phyloP scores from a whole-genome alignment of 2,797 vertebrate species.

The Mus caroli region DNA sequence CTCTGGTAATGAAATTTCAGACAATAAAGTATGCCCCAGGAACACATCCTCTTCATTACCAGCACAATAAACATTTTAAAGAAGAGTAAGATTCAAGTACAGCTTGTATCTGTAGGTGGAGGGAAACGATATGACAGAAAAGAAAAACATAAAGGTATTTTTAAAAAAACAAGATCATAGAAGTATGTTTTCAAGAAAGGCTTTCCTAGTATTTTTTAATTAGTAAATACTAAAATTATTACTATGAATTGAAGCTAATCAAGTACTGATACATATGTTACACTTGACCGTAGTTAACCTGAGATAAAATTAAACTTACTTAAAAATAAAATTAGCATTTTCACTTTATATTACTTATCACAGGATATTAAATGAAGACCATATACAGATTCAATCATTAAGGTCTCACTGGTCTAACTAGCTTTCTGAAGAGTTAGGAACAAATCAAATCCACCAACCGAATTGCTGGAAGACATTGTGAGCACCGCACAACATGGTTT shows the following conservation, averaged over 20 bases:
- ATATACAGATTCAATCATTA: background rate
- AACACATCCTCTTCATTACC: constrained; percentile 65
- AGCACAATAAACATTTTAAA: constrained; percentile 68
- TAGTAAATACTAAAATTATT: constrained; percentile 12
- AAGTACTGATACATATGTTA: background rate
- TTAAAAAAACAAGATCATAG: background rate
- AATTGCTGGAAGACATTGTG: background rate
- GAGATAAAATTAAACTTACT: constrained; percentile 25
- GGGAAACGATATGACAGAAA: constrained; percentile 8
- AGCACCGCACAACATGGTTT: background rate
- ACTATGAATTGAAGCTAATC: constrained; percentile 34
- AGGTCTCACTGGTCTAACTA: background rate
- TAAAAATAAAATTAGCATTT: constrained; percentile 9
- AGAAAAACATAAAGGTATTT: constrained; percentile 13
- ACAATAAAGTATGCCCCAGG: constrained; percentile 65
- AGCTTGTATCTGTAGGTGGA: constrained; percentile 63
- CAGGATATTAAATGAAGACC: background rate
- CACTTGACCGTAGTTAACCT: background rate
- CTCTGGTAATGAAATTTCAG: constrained; percentile 64
- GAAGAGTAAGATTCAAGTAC: constrained; percentile 68
- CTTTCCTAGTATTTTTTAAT: background rate
- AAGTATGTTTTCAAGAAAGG: constrained; percentile 26
- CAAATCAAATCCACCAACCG: background rate
- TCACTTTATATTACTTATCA: constrained; percentile 27
- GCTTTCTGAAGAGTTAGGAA: background rate